Conservation (phyloP, 2,113 vertebrate species). For the Myrmophylax atrothorax region DNA sequence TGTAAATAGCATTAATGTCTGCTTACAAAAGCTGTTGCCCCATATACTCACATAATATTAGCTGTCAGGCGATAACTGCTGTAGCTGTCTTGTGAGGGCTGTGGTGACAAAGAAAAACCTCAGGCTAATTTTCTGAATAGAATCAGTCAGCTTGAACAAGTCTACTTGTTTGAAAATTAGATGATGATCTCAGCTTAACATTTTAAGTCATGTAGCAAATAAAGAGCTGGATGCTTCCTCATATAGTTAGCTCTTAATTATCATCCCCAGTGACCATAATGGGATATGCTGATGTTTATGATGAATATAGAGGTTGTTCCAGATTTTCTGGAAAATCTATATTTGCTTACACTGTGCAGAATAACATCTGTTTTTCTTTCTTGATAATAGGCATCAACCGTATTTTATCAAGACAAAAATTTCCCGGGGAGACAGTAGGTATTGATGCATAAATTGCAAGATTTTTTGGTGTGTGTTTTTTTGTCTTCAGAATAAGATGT, state of each 20-base stretch:
- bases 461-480: accelerated
- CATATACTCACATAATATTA: neutral
- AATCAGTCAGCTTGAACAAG: neutral
- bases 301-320: slow-evolving; percentile 44
- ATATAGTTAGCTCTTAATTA: slow-evolving; percentile 50
- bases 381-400: slow-evolving; percentile 7
- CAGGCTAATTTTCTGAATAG: slow-evolving; percentile 18
- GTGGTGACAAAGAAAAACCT: slow-evolving; percentile 22
- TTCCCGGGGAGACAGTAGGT: neutral
- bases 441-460: slow-evolving; percentile 2
- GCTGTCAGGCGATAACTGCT: slow-evolving; percentile 8
- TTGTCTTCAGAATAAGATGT: neutral
- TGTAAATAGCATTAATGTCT: neutral
- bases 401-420: slow-evolving; percentile 34
- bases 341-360: slow-evolving; percentile 1
- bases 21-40: neutral
- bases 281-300: neutral
- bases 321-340: slow-evolving; percentile 61
- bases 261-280: slow-evolving; percentile 1
- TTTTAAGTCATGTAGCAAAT: slow-evolving; percentile 51
- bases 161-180: slow-evolving; percentile 38
- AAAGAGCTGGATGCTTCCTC: slow-evolving; percentile 21
- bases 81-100: neutral
- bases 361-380: slow-evolving; percentile 26
- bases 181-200: neutral